phyloP scores from a whole-genome alignment of 1,140 invertebrate genomes.

The Arctopsyche grandis region DNA sequence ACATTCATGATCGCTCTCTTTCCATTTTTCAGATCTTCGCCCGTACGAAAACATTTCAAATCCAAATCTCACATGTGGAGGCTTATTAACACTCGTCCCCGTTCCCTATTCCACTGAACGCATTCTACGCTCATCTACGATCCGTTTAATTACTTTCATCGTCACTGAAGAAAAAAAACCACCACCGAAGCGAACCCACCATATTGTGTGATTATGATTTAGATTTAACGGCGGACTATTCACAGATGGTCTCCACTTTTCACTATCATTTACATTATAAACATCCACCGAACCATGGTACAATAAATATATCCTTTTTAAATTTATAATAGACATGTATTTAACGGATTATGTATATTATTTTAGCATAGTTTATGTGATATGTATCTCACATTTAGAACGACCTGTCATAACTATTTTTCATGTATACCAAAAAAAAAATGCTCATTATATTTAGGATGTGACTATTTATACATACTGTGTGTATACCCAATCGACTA shows the following conservation, averaged over 20 bases:
- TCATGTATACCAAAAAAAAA: too few relatives aligned
- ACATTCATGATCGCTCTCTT: not conserved
- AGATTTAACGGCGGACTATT: not conserved
- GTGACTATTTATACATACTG: too few relatives aligned
- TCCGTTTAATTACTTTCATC: not conserved
- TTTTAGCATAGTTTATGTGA: too few relatives aligned
- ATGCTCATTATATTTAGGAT: too few relatives aligned
- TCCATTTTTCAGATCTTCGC: constrained; percentile 43
- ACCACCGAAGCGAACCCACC: too few relatives aligned
- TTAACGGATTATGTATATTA: too few relatives aligned
- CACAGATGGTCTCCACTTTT: not conserved
- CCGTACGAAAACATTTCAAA: constrained; percentile 45
- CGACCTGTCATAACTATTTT: too few relatives aligned
- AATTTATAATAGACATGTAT: too few relatives aligned
- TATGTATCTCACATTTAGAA: too few relatives aligned
- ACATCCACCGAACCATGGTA: not conserved
- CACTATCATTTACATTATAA: not conserved
- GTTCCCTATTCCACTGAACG: constrained; percentile 47
- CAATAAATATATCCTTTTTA: too few relatives aligned
- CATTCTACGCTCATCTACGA: not conserved
- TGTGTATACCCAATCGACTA: too few relatives aligned
- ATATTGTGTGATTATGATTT: not conserved
- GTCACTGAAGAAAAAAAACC: too few relatives aligned
- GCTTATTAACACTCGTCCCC: constrained; percentile 49
- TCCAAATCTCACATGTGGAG: constrained; percentile 46